Evolutionary conservation across 2,888 invertebrate genomes (phyloP), one percentile per base, ranked within the genome.

Genomic region (Mimas tiliae): DNA sequence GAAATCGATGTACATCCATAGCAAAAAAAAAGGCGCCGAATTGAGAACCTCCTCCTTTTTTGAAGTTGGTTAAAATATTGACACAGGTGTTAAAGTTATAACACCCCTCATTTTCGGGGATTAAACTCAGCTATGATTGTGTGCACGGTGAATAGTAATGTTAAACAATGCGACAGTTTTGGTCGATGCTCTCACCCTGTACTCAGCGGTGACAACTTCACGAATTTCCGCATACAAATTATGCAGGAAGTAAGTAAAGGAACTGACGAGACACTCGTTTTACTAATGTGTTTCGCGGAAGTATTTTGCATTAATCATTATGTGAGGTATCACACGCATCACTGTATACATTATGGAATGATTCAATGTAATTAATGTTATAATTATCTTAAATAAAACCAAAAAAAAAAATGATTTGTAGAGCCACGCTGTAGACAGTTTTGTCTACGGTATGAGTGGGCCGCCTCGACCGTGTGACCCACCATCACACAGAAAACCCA

Each of bases 141-240:
- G 38, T 38, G 38, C 7, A 38, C 16, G 19, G 19, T 19, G 11
- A 50, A 45, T 47, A n/a, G 45, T 16, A 27, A 16, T 27, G 42
- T 47, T 45, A 42, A 52, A 45, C 45, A 45, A 52, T 62, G 27
- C n/a, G 38, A 21, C 47, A 33, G 51, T 66, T 63, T 45, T 16
- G 27, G 51, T 21, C 27, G 34, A 34, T 33, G 62, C 42, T 45
- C 62, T 65, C 21, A 63, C 53, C 45, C 33, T 19, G 63, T 48
- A 63, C 51, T 47, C 53, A 47, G 73, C 73, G 76, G 76, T 72
- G 78, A 74, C 71, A 75, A 76, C 74, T 76, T 77, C 78, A 74
- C 69, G 74, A 69, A 74, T 76, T 82, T 84, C 84, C 81, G 80
- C 75, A 80, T 85, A 79, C 76, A 78, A 81, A 79, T 80, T 65